These are phyloP conservation scores for Mormyrus hasselquistii DNA, from an alignment of 2,797 vertebrate species.

Conservation along the genomic window DNA sequence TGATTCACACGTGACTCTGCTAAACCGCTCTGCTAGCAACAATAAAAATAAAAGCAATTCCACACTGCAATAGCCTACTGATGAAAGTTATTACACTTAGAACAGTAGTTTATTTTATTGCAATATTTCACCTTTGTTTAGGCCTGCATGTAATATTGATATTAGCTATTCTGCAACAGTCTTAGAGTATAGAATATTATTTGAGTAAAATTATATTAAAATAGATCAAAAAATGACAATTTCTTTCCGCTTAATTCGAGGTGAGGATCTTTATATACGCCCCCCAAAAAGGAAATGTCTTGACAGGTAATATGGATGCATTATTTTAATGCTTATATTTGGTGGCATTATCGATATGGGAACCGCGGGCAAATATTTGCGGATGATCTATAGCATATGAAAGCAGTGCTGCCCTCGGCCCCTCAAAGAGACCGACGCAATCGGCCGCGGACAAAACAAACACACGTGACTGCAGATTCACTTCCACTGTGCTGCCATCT, in stretches of 20 bases:
- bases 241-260: not conserved
- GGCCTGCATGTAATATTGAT: not conserved
- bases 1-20: not conserved
- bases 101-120: not conserved
- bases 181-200: not conserved
- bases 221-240: not conserved
- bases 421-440: slow-evolving; percentile 40
- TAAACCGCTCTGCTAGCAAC: not conserved
- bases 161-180: not conserved
- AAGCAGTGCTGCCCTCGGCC: slow-evolving; percentile 31
- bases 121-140: not conserved
- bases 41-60: not conserved
- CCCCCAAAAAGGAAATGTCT: not conserved
- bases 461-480: slow-evolving; percentile 52
- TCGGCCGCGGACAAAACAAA: slow-evolving; percentile 63
- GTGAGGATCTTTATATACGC: not conserved
- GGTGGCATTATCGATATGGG: not conserved
- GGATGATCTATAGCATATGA: slow-evolving; percentile 32
- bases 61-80: not conserved
- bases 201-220: not conserved
- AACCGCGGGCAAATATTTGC: slow-evolving; percentile 27
- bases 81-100: not conserved
- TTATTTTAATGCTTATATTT: not conserved
- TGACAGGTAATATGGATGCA: not conserved
- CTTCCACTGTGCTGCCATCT: slow-evolving; percentile 60